These are phyloP conservation scores for Falcunculus frontatus DNA, from an alignment of 2,113 vertebrate genomes.

Conservation along the genomic window DNA sequence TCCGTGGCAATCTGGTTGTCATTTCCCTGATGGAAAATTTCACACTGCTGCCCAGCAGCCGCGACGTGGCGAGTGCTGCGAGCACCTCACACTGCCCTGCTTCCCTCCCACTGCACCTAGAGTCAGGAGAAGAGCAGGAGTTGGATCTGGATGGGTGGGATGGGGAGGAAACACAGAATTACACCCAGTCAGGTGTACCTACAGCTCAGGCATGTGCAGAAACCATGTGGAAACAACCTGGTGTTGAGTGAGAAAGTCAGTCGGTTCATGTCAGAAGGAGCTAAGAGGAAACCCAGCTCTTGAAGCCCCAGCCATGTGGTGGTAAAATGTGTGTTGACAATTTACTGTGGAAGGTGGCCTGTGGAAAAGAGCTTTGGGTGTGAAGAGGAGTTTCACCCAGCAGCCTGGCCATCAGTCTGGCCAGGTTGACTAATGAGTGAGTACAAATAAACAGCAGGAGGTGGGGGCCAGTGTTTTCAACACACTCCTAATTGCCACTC, in stretches of 20 bases:
- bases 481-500: not conserved
- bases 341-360: not conserved
- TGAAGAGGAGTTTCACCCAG: not conserved
- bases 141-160: not conserved
- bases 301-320: not conserved
- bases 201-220: not conserved
- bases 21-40: constrained; percentile 46
- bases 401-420: not conserved
- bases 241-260: not conserved
- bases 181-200: not conserved
- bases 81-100: not conserved
- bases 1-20: constrained; percentile 28
- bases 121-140: not conserved
- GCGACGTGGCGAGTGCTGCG: rapidly evolving
- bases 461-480: not conserved
- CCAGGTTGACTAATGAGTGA: not conserved
- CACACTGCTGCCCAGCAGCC: constrained; percentile 33
- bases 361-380: not conserved
- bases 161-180: not conserved
- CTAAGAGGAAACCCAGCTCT: not conserved
- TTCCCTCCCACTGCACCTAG: not conserved
- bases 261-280: not conserved
- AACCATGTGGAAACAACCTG: not conserved
- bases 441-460: not conserved
- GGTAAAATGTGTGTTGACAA: not conserved